Evolutionary conservation across 1,140 invertebrate species (phyloP).

Genomic region (Paracyclopina nana): DNA sequence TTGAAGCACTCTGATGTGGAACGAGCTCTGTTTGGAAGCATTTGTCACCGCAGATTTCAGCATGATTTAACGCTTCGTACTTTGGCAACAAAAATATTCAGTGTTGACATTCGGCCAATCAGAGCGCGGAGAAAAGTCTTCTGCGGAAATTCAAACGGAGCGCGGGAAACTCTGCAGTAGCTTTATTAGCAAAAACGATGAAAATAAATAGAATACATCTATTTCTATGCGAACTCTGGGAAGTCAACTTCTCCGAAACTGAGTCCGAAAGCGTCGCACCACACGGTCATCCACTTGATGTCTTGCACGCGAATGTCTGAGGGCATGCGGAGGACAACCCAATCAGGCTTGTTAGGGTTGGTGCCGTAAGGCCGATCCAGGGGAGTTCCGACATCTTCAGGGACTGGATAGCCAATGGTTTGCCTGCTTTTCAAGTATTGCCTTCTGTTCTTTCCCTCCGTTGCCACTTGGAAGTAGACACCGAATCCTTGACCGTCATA

Average conservation of each 20-base stretch:
- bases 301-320: not conserved
- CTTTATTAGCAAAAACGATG: too few relatives aligned
- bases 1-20: too few relatives aligned
- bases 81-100: too few relatives aligned
- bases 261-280: conserved; percentile 12
- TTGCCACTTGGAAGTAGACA: conserved; percentile 14
- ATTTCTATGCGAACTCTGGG: not conserved
- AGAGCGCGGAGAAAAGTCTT: too few relatives aligned
- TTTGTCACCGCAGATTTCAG: too few relatives aligned
- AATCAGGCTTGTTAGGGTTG: too few relatives aligned
- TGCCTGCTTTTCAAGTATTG: not conserved
- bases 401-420: not conserved
- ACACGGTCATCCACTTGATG: conserved; percentile 14
- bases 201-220: too few relatives aligned
- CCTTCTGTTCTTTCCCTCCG: conserved; percentile 3
- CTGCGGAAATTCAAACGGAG: too few relatives aligned
- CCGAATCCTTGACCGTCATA: conserved; percentile 13
- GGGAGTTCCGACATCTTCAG: conserved; percentile 2
- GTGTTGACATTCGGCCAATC: too few relatives aligned
- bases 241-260: conserved; percentile 15
- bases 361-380: not conserved
- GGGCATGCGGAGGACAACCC: not conserved
- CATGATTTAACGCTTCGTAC: too few relatives aligned
- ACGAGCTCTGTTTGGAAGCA: too few relatives aligned
- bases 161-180: too few relatives aligned